These are phyloP conservation scores for Tachycineta bicolor DNA, from an alignment of 2,113 vertebrate species.

Conservation along the genomic window DNA sequence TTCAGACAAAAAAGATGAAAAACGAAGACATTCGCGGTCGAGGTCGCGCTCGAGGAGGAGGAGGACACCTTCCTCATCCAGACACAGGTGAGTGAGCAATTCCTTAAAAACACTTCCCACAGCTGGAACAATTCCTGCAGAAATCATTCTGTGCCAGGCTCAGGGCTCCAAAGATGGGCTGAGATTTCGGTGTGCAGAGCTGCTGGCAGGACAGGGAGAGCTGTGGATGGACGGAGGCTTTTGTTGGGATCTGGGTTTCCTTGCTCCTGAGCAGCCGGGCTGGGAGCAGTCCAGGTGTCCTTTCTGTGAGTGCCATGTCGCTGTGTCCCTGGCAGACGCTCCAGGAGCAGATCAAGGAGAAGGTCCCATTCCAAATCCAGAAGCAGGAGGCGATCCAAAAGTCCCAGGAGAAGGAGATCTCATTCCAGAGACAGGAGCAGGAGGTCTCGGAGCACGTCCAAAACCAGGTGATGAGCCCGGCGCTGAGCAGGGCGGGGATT, in stretches of 20 bases:
- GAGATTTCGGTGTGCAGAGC: accelerated
- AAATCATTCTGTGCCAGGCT: neutral
- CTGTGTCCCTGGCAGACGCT: slow-evolving; percentile 77
- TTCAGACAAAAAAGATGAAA: slow-evolving; percentile 95
- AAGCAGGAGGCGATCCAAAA: slow-evolving; percentile 92
- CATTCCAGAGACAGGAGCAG: slow-evolving; percentile 89
- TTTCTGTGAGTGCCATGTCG: accelerated
- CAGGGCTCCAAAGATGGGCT: accelerated
- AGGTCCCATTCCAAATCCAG: slow-evolving; percentile 91
- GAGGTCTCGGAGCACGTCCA: slow-evolving; percentile 84
- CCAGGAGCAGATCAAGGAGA: slow-evolving; percentile 90
- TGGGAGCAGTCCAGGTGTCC: accelerated
- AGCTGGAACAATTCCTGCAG: neutral
- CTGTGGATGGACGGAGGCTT: accelerated
- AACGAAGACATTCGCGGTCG: slow-evolving; percentile 91
- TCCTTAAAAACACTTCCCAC: neutral
- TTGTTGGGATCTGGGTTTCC: accelerated
- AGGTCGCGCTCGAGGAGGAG: slow-evolving; percentile 90
- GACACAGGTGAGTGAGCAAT: slow-evolving; percentile 82
- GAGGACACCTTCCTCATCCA: slow-evolving; percentile 91
- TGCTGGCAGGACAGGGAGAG: neutral
- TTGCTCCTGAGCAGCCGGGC: neutral
- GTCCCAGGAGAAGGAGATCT: slow-evolving; percentile 87
- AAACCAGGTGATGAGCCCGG: slow-evolving; percentile 79
- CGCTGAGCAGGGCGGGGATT: neutral